phyloP scores from a whole-genome alignment of 1,140 invertebrate species.

The Drosophila willistoni region DNA sequence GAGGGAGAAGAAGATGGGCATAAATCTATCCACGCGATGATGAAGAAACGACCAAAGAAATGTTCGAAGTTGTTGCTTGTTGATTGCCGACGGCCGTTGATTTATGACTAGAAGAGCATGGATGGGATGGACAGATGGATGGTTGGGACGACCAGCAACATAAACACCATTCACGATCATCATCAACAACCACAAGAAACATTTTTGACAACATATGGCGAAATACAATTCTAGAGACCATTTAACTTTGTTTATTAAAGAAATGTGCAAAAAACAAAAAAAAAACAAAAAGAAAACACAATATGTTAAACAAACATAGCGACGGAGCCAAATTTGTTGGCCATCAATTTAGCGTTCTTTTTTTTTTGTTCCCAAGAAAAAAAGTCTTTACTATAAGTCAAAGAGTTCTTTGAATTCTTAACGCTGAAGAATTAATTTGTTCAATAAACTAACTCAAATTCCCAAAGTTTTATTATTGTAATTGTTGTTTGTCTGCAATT shows the following conservation, averaged over 20 bases:
- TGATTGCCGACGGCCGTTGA: slow-evolving; percentile 55
- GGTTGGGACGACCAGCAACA: not conserved
- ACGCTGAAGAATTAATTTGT: too few relatives aligned
- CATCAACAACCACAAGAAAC: slow-evolving; percentile 37
- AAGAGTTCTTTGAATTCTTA: too few relatives aligned
- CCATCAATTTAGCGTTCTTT: slow-evolving; percentile 2
- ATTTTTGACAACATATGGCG: slow-evolving; percentile 53
- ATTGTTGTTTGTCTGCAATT: too few relatives aligned
- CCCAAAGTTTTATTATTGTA: too few relatives aligned
- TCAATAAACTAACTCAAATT: too few relatives aligned
- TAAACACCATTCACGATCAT: slow-evolving; percentile 3
- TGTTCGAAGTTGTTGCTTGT: slow-evolving; percentile 24
- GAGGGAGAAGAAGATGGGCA: slow-evolving; percentile 8
- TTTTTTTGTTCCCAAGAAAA: not conserved
- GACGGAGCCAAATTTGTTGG: not conserved
- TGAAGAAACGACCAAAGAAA: not conserved
- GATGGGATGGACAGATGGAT: not conserved
- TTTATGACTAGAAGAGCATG: slow-evolving; percentile 40
- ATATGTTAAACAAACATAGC: slow-evolving; percentile 27
- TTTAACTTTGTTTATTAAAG: slow-evolving; percentile 55
- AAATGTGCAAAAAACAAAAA: slow-evolving; percentile 44
- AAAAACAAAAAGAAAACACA: slow-evolving; percentile 1
- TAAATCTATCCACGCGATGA: slow-evolving; percentile 40
- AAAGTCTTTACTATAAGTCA: too few relatives aligned
- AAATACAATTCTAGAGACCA: slow-evolving; percentile 23